Percentiles rank a stretch among this genome's conserved stretches.
Evolutionary conservation across 2,113 vertebrate genomes (phyloP).

Genomic region (Acrocephalus kingi): DNA sequence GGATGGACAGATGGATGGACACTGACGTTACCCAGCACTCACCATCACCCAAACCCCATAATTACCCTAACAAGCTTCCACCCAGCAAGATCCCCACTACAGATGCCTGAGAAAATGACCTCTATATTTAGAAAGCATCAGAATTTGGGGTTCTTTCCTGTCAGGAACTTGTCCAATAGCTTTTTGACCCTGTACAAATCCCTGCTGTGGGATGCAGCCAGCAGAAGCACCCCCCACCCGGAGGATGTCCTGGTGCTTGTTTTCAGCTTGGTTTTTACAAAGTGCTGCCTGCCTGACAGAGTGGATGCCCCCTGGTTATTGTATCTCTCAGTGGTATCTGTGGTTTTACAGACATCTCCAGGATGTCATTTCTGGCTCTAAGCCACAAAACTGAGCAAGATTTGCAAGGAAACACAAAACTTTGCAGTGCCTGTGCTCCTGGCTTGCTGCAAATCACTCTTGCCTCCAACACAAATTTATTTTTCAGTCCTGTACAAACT

Average conservation of each 20-base stretch:
- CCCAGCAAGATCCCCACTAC: neutral
- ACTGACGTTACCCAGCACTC: neutral
- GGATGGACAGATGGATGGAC: too few relatives aligned
- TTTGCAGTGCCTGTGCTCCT: neutral
- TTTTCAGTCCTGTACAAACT: neutral
- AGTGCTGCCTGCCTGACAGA: neutral
- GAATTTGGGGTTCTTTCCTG: neutral
- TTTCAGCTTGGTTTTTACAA: neutral
- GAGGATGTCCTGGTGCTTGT: neutral
- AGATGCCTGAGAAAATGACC: neutral
- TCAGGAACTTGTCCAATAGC: neutral
- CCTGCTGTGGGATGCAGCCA: neutral
- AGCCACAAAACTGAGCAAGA: neutral
- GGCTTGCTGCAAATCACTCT: neutral
- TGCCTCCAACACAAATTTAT: neutral
- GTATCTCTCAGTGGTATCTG: neutral
- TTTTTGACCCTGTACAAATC: neutral
- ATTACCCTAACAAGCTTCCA: neutral
- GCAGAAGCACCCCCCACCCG: neutral
- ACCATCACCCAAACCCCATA: neutral
- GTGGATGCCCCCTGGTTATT: neutral
- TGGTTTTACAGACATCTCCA: neutral
- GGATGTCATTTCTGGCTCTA: neutral
- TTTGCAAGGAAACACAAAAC: neutral
- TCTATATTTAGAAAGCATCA: neutral